Evolutionary conservation across 1,140 invertebrate genomes (phyloP), one percentile per base, ranked within the genome.

Genomic region (Parasteatoda tepidariorum): DNA sequence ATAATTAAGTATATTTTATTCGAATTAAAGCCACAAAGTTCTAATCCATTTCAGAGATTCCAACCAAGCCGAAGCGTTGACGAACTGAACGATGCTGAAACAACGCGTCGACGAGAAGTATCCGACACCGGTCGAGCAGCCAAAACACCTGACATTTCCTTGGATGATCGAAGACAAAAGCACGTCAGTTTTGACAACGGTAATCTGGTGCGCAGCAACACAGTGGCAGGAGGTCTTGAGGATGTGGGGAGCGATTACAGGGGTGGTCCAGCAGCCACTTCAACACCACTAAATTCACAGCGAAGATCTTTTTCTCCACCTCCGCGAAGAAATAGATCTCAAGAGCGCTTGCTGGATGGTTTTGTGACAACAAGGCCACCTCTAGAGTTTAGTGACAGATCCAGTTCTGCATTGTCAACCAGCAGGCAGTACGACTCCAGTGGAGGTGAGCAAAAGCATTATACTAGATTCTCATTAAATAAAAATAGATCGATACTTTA

Each of bases 151-250:
- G 88, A 88, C 71, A 83, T 88, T 15, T 81, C 41, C 6, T 76
- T 87, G 15, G 88, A 89, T 30, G 88, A 89, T 28, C 84, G 87
- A 13, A 88, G 86, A 67, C 89, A 75, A 84, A 97, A 96, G 88
- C 95, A 97, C 88, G 96, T 97, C 34, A 96, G 95, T 87, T 97
- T 97, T 87, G 95, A 95, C 79, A 86, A 86, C 13, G 86, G 86
- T 0, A 87, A 86, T 22, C 81, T 87, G 54, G 84, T 87, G 28
- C 70, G 86, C 62, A 85, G 78, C 55, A 86, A 86, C 34, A 87
- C 86, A 22, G 81, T 87, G 15, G 85, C 66, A 11, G 84, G 78
- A 34, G 85, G 84, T n/a, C 38, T 85, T n/a, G 85, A 82, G 74
- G 85, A 85, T 28, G 85, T 84, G 28, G 85, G 84, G 22, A 79